phyloP scores from a whole-genome alignment of 1,140 invertebrate genomes.

The Branchinecta lindahli region DNA sequence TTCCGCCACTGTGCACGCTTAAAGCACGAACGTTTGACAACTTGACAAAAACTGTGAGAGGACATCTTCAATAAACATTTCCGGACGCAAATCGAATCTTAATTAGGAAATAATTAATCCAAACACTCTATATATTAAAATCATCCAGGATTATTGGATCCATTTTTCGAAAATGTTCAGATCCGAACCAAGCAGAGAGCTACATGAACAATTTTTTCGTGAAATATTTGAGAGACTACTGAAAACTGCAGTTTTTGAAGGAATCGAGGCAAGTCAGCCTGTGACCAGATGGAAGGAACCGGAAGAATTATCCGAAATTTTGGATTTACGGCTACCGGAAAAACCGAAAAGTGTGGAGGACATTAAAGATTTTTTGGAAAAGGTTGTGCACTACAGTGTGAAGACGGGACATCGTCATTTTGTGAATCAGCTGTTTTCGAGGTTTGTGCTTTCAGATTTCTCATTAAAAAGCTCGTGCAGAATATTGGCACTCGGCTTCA shows the following conservation, averaged over 20 bases:
- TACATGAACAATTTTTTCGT: slow-evolving; percentile 53
- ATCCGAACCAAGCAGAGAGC: slow-evolving; percentile 34
- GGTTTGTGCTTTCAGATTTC: slow-evolving; percentile 22
- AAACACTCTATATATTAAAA: no score
- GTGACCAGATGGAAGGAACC: slow-evolving; percentile 44
- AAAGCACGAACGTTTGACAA: no score
- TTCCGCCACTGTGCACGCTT: no score
- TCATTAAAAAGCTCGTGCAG: no score
- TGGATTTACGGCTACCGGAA: slow-evolving; percentile 48
- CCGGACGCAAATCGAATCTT: no score
- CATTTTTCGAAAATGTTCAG: slow-evolving; percentile 17
- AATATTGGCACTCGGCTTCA: no score
- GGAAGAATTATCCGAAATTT: slow-evolving; percentile 40
- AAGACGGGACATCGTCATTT: slow-evolving; percentile 76
- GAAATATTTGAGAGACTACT: slow-evolving; percentile 51
- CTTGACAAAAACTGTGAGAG: no score
- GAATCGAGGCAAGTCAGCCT: slow-evolving; percentile 36
- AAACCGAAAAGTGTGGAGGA: slow-evolving; percentile 45
- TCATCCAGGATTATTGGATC: no score
- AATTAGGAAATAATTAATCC: no score
- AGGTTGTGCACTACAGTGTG: slow-evolving; percentile 60
- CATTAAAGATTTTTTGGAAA: slow-evolving; percentile 43
- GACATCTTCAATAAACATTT: no score
- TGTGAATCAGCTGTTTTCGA: slow-evolving; percentile 66
- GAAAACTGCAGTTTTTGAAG: slow-evolving; percentile 54